Evolutionary conservation across 1,140 invertebrate species (phyloP), one percentile per base, ranked within the genome.

Genomic region (Campoletis sonorensis): DNA sequence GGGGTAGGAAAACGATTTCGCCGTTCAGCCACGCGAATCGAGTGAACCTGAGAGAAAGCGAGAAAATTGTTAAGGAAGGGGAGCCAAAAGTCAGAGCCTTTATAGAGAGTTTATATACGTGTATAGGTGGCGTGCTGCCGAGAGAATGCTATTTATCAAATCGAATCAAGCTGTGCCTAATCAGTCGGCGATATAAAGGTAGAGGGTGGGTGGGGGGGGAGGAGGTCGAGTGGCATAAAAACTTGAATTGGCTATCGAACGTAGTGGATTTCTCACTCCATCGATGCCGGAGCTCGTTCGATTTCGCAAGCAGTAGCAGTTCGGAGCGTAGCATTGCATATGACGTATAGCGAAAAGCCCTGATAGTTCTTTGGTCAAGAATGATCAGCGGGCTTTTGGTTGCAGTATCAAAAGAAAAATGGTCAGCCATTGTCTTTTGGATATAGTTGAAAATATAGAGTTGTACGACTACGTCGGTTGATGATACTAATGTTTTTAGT

Each of bases 201-300:
- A n/a, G n/a, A n/a, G n/a, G n/a, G n/a, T n/a, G n/a, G n/a, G n/a
- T n/a, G n/a, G n/a, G n/a, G n/a, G n/a, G 51, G n/a, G 51, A 18
- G n/a, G 51, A 54, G 51, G 18, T 21, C 18, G 51, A 54, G 16
- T n/a, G 51, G 51, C 61, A 82, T 82, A 87, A 88, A 88, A 90
- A 89, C 80, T 81, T 81, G 85, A 79, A 87, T 86, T 86, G 86
- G 85, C 86, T 88, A 88, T 87, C 85, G 82, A 85, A 81, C 81
- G 67, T 61, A 54, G 30, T 15, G n/a, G 18, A 54, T 77, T 27
- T 26, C 73, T 68, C 61, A 18, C 64, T 58, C 16, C 40, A 15
- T 58, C n/a, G 11, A 58, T 58, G 16, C 54, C 18, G 16, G 21
- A 21, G 16, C 21, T 58, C 54, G 54, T 58, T 58, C 21, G 54